Conservation (phyloP, 2,113 vertebrate species). For the Apteryx mantelli region DNA sequence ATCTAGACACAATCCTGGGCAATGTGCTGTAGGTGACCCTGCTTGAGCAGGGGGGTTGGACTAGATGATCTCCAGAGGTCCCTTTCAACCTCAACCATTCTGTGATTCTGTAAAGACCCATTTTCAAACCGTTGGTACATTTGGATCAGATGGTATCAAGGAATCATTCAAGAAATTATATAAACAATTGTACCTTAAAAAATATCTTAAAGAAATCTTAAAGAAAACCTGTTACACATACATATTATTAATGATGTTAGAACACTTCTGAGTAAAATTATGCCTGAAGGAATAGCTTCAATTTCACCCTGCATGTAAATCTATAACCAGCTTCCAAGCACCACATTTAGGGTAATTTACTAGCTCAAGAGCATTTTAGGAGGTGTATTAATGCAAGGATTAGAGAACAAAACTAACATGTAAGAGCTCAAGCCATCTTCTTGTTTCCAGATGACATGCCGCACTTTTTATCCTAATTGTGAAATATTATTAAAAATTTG, state of each 20-base stretch:
- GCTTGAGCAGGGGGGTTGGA: no score
- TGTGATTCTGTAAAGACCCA: no score
- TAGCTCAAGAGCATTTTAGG: not conserved
- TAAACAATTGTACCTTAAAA: no score
- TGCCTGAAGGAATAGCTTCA: not conserved
- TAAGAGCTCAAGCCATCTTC: not conserved
- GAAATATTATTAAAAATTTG: not conserved
- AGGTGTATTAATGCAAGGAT: not conserved
- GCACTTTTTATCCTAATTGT: not conserved
- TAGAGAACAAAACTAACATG: not conserved
- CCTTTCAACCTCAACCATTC: no score
- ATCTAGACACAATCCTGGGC: no score
- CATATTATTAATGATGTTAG: slow-evolving; percentile 21
- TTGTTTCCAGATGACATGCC: not conserved
- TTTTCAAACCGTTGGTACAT: no score
- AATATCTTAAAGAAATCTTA: no score
- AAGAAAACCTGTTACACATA: not conserved
- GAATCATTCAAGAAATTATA: no score
- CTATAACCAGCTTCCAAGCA: slow-evolving; percentile 6
- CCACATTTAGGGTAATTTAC: not conserved
- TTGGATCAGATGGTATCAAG: no score
- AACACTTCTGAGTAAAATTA: slow-evolving; percentile 20
- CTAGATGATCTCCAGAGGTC: no score
- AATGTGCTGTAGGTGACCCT: no score
- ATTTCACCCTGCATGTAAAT: not conserved